These are phyloP conservation scores for Bungarus multicinctus DNA, from an alignment of 2,113 vertebrate species.

Conservation along the genomic window DNA sequence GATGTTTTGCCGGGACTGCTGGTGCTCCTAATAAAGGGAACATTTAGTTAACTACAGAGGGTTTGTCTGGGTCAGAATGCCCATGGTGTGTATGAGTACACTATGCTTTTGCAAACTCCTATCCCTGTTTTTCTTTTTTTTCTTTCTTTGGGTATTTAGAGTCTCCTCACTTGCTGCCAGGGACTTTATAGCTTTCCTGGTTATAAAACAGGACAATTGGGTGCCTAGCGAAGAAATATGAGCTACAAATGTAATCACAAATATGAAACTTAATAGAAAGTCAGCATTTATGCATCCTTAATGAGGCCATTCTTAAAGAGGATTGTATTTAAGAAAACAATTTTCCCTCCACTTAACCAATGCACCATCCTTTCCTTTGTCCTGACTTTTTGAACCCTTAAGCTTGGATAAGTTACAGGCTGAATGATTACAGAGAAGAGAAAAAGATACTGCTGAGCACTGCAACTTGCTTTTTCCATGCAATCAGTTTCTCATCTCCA, in stretches of 20 bases:
- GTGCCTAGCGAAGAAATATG: neutral
- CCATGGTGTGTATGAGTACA: neutral
- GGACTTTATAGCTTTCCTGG: neutral
- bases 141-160: neutral
- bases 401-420: neutral
- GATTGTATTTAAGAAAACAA: neutral
- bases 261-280: neutral
- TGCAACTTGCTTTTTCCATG: neutral
- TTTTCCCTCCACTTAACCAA: neutral
- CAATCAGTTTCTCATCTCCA: neutral
- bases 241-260: neutral
- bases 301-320: neutral
- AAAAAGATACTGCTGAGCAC: neutral
- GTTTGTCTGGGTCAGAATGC: too few relatives aligned
- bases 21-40: too few relatives aligned
- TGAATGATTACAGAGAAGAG: neutral
- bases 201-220: neutral
- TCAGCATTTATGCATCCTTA: neutral
- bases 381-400: neutral
- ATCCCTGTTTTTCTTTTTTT: neutral
- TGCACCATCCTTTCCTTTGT: neutral
- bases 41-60: too few relatives aligned
- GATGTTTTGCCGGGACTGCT: too few relatives aligned
- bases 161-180: neutral
- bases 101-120: neutral